These are phyloP conservation scores for Aporophyla lueneburgensis DNA, from an alignment of 2,888 invertebrate species.

Conservation along the genomic window DNA sequence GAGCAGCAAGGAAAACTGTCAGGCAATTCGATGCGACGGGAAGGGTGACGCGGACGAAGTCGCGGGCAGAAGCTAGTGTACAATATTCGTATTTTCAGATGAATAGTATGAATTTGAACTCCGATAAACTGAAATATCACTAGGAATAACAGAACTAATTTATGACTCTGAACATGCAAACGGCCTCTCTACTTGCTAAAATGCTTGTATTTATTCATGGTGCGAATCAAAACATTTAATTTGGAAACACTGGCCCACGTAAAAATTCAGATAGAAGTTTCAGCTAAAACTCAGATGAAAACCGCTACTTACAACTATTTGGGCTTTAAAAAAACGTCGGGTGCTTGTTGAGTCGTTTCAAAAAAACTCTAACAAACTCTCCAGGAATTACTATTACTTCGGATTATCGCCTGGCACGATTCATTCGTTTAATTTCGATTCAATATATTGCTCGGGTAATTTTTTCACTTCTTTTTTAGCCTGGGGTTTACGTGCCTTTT, in stretches of 20 bases:
- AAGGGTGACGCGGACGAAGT: too few relatives aligned
- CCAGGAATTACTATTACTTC: conserved; percentile 3
- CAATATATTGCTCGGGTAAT: background rate
- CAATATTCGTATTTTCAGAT: too few relatives aligned
- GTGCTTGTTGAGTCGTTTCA: background rate
- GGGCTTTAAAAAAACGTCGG: background rate
- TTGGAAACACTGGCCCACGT: background rate
- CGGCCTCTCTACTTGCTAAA: too few relatives aligned
- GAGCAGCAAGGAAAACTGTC: too few relatives aligned
- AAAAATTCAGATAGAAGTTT: conserved; percentile 15
- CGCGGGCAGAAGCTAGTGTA: too few relatives aligned
- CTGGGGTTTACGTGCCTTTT: background rate
- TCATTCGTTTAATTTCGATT: conserved; percentile 13
- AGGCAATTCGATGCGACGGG: too few relatives aligned
- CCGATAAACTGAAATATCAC: too few relatives aligned
- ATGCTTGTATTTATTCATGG: background rate
- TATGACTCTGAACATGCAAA: background rate
- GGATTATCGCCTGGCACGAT: background rate
- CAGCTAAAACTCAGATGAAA: conserved; percentile 7
- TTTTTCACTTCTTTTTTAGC: background rate
- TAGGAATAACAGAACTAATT: background rate
- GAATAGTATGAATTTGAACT: too few relatives aligned
- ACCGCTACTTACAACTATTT: conserved; percentile 25
- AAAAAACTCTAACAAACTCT: conserved; percentile 2
- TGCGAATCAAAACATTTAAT: background rate